A percentile compares a stretch with the other conserved stretches of the same genome.
Evolutionary conservation across 2,113 vertebrate species (phyloP).

Genomic region (mouse (Mus musculus)): GRCm39 chr16:57569001-57569500

Average conservation of each 20-base stretch:
- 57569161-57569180: constrained; percentile 81
- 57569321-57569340: constrained; percentile 67
- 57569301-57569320: constrained; percentile 73
- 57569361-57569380: constrained; percentile 35
- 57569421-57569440: constrained; percentile 80
- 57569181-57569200: constrained; percentile 70
- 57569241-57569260: constrained; percentile 63
- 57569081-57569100: constrained; percentile 53
- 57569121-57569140: constrained; percentile 66
- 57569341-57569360: constrained; percentile 50
- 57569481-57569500: constrained; percentile 63
- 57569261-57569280: constrained; percentile 61
- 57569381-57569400: constrained; percentile 72
- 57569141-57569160: constrained; percentile 84
- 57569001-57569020: constrained; percentile 58
- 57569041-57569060: constrained; percentile 61
- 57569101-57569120: constrained; percentile 67
- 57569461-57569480: constrained; percentile 65
- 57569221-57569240: constrained; percentile 59
- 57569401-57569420: constrained; percentile 64
- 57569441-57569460: constrained; percentile 81
- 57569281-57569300: constrained; percentile 69
- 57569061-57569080: constrained; percentile 66
- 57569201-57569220: constrained; percentile 56
- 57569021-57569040: constrained; percentile 63